phyloP scores from a whole-genome alignment of 2,113 vertebrate genomes.

The Pogona vitticeps region DNA sequence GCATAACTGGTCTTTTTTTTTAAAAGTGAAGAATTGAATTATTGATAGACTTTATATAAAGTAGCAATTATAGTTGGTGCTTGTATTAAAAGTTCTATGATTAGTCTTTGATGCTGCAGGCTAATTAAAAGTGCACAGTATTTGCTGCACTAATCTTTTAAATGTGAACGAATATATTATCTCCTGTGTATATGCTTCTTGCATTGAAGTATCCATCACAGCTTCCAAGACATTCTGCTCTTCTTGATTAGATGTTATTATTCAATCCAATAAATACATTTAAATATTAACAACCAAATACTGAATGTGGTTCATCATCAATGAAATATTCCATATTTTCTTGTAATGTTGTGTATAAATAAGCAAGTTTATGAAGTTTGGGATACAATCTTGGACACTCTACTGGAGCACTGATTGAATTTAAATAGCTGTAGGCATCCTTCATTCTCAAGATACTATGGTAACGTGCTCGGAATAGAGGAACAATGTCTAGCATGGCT shows the following conservation, averaged over 20 bases:
- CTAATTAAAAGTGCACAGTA: constrained; percentile 39
- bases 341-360: constrained; percentile 13
- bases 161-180: constrained; percentile 19
- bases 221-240: constrained; percentile 9
- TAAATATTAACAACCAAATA: constrained; percentile 17
- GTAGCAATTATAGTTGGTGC: neutral
- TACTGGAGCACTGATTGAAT: too few relatives aligned
- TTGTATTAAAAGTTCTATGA: constrained; percentile 3
- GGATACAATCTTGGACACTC: neutral
- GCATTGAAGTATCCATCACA: constrained; percentile 30
- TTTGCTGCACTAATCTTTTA: neutral
- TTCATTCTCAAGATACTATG: too few relatives aligned
- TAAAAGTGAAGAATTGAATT: neutral
- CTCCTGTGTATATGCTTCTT: constrained; percentile 2
- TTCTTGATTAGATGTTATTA: constrained; percentile 30
- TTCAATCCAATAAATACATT: constrained; percentile 28
- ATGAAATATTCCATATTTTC: constrained; percentile 49
- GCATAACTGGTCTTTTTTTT: neutral
- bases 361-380: constrained; percentile 16
- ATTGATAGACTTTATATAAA: constrained; percentile 6
- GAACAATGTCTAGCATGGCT: too few relatives aligned
- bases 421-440: too few relatives aligned
- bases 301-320: constrained; percentile 31
- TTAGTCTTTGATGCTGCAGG: constrained; percentile 23
- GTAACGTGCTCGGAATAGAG: too few relatives aligned